Evolutionary conservation across 2,888 invertebrate species (phyloP).

Genomic region (Pyrochroa serraticornis): DNA sequence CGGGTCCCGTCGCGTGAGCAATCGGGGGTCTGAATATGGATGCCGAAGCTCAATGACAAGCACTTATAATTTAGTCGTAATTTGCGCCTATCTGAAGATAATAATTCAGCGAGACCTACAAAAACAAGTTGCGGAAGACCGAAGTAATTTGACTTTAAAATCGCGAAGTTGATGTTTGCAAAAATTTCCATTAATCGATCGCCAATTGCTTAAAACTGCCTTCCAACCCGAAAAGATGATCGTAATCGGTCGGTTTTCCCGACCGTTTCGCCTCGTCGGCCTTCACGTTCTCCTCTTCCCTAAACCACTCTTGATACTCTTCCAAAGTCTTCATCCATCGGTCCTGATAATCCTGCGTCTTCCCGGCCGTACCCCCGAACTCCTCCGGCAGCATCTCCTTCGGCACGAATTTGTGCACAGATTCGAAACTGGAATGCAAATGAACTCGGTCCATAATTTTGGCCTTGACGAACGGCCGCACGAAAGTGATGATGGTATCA

Average conservation of each 20-base stretch:
- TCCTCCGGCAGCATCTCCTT: conserved; percentile 78
- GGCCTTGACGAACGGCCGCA: conserved; percentile 82
- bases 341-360: conserved; percentile 68
- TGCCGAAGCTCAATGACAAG: too few relatives aligned
- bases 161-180: too few relatives aligned
- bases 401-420: conserved; percentile 76
- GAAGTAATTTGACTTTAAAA: too few relatives aligned
- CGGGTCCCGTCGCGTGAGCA: too few relatives aligned
- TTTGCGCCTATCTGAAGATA: too few relatives aligned
- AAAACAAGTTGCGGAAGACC: too few relatives aligned
- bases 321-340: conserved; percentile 78
- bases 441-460: conserved; percentile 81
- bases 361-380: conserved; percentile 80
- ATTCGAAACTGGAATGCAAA: conserved; percentile 72
- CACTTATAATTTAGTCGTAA: too few relatives aligned
- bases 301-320: conserved; percentile 76
- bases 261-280: conserved; percentile 78
- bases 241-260: conserved; percentile 80
- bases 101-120: too few relatives aligned
- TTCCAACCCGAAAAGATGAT: conserved; percentile 83
- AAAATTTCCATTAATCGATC: conserved; percentile 65
- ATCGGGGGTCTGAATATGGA: too few relatives aligned
- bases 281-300: conserved; percentile 74
- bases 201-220: conserved; percentile 82
- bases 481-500: conserved; percentile 80